Evolutionary conservation across 2,113 vertebrate species (phyloP), one percentile per base, ranked within the genome.

Genomic region (Clarias batrachus): DNA sequence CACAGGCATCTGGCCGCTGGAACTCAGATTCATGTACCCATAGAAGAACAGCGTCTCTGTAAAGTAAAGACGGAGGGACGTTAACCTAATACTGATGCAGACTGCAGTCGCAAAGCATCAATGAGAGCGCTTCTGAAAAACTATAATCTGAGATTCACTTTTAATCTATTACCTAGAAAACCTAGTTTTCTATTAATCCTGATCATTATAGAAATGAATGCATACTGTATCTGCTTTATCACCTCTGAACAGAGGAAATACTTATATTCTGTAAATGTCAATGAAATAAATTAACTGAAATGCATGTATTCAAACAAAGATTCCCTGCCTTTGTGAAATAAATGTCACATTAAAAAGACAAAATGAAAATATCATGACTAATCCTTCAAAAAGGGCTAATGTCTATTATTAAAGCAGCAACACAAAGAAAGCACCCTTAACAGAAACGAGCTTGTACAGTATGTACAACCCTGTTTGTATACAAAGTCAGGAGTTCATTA

Each of bases 1-100:
- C 96, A 95, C 97, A 97, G 95, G 96, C 96, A 96, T 89, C 92
- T 95, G 94, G 95, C 96, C 96, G 94, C 93, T 92, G 93, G 86
- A 93, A 92, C 94, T 92, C 92, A 93, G 91, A 92, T 91, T 95
- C 95, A 96, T 96, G 91, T 91, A 88, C 95, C 96, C 97, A 95
- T 92, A 93, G 94, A 95, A 88, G 92, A 91, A 87, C 91, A 93
- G 93, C 90, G 88, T 90, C 88, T 94, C 95, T 96, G 93, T 65
- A 80, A 92, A 88, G 81, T 12, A 81, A 90, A 52, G 25, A 89
- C 70, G 81, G 86, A 87, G 27, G 74, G 60, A 80, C 65, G 76
- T 87, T 89, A 84, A 8, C 25, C 19, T 79, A 66, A 27, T 6
- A 27, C n/a, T 30, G 76, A 27, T 52, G 48, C 23, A 60, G 78